phyloP scores from a whole-genome alignment of 2,797 vertebrate genomes.

The Epinephelus awoara region DNA sequence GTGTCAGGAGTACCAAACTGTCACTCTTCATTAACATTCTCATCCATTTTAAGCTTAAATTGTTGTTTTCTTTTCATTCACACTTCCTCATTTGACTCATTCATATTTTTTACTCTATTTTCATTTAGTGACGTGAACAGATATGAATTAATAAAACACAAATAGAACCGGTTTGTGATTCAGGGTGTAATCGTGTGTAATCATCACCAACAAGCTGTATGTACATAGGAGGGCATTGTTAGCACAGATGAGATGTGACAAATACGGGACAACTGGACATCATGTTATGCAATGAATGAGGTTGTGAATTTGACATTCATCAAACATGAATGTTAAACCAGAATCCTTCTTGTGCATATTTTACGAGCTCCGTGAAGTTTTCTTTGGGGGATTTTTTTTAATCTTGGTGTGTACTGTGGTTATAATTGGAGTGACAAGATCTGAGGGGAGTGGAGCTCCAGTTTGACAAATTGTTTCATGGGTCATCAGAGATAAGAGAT shows the following conservation, averaged over 20 bases:
- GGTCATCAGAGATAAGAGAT: slow-evolving; percentile 53
- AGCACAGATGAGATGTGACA: slow-evolving; percentile 12
- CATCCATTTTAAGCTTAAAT: slow-evolving; percentile 6
- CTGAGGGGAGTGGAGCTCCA: slow-evolving; percentile 9
- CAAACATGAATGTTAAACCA: neutral
- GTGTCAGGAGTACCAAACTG: neutral
- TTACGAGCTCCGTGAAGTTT: slow-evolving; percentile 5
- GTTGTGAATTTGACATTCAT: slow-evolving; percentile 6
- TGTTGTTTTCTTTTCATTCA: neutral
- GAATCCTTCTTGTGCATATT: slow-evolving; percentile 18
- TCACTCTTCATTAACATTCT: neutral
- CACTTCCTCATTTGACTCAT: neutral
- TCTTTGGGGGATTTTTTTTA: neutral
- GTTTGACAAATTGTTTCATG: slow-evolving; percentile 51
- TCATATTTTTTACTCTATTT: neutral
- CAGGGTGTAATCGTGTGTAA: neutral
- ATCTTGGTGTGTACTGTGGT: neutral
- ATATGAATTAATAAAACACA: slow-evolving; percentile 10
- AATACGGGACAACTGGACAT: neutral
- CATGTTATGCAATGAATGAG: neutral
- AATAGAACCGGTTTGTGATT: neutral
- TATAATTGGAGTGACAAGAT: slow-evolving; percentile 26
- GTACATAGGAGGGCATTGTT: neutral
- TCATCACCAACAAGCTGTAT: neutral
- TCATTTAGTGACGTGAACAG: slow-evolving; percentile 1